A percentile compares a stretch with the other conserved stretches of the same genome.
Conservation (phyloP, 2,797 vertebrate species). For the Anniella stebbinsi region DNA sequence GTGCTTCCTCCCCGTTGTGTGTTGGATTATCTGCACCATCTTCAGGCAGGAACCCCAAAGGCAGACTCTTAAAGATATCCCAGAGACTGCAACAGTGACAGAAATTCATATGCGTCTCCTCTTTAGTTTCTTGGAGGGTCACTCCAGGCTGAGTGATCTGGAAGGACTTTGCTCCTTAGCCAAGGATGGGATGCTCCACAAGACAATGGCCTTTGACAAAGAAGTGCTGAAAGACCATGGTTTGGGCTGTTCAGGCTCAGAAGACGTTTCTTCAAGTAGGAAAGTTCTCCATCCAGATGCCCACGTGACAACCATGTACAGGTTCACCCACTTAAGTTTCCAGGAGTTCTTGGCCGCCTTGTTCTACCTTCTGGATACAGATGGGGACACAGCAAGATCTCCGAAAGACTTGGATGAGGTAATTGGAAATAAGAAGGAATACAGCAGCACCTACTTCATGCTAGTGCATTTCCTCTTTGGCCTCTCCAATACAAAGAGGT, state of each 20-base stretch:
- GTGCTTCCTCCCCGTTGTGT: slow-evolving; percentile 64
- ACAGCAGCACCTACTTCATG: neutral
- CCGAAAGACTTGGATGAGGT: neutral
- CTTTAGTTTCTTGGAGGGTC: slow-evolving; percentile 43
- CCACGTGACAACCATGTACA: slow-evolving; percentile 18
- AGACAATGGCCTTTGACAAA: slow-evolving; percentile 53
- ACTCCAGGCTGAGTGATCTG: neutral
- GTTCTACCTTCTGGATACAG: slow-evolving; percentile 2
- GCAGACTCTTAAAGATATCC: slow-evolving; percentile 37
- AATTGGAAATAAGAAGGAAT: neutral
- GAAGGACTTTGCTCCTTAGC: slow-evolving; percentile 61
- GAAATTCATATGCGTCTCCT: slow-evolving; percentile 61
- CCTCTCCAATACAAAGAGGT: neutral
- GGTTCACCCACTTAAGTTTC: slow-evolving; percentile 62
- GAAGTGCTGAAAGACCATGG: slow-evolving; percentile 40
- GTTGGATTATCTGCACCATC: slow-evolving; percentile 62
- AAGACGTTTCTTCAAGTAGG: slow-evolving; percentile 47
- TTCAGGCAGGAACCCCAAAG: neutral
- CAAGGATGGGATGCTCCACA: slow-evolving; percentile 23
- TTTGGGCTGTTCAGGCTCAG: neutral
- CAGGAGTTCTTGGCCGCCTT: slow-evolving; percentile 68
- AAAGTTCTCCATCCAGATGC: slow-evolving; percentile 60
- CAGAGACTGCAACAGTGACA: slow-evolving; percentile 57
- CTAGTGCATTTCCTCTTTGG: slow-evolving; percentile 27
- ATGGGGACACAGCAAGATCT: neutral